Evolutionary conservation across 1,140 invertebrate genomes (phyloP), one percentile per base, ranked within the genome.

Genomic region (Holcopasites calliopsidis): DNA sequence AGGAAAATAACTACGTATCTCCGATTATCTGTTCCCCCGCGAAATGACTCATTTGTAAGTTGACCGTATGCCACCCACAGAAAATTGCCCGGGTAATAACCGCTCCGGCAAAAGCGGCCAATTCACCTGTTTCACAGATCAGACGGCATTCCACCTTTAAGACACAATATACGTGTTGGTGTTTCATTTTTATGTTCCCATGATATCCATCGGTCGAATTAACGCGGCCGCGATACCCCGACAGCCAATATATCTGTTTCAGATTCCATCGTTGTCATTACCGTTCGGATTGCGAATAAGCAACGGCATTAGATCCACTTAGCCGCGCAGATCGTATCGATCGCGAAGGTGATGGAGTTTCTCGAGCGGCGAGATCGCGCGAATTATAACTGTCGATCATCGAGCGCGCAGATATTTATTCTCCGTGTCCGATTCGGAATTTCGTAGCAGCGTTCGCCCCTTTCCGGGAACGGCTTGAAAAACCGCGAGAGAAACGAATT

Each of bases 241-340:
- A 35, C 31, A 33, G 31, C 18, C 16, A 40, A n/a, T 23, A n/a
- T 13, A 31, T 13, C 47, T 52, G 54, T 52, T 52, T 38, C 44
- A 23, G 42, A 69, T 57, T 50, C 65, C 26, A 40, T 31, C 42
- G 23, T 28, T 54, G 13, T 6, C 18, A 60, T 58, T 75, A 75
- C 69, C 65, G n/a, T 57, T 52, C 13, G 42, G 65, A 60, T 69
- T 49, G 54, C 35, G 40, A 75, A 69, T 75, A 69, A 50, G 23
- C 50, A 68, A 58, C 50, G 40, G 47, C 26, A 72, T 77, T 77
- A 77, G 70, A 77, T 57, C 75, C 68, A 77, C 75, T 77, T 77
- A 73, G 42, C 31, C 6, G 33, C 11, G n/a, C 55, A 55, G 69
- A 77, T 77, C 47, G 69, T 77, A 77, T 73, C 78, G 4, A n/a